phyloP scores from a whole-genome alignment of 1,140 invertebrate genomes.

The Halyomorpha halys region DNA sequence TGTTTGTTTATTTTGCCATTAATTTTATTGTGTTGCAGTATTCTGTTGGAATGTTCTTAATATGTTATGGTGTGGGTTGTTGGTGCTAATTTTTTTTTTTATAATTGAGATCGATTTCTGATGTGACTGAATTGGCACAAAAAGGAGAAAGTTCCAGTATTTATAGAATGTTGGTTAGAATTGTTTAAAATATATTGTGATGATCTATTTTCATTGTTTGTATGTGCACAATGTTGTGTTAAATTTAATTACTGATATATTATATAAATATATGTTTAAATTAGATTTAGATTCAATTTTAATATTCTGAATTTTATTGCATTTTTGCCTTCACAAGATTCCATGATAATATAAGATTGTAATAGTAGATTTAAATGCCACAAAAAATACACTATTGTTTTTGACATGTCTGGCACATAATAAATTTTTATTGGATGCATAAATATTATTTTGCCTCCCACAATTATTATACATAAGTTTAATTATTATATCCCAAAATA shows the following conservation, averaged over 20 bases:
- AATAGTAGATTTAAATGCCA: not conserved
- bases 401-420: conserved; percentile 7
- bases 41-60: not conserved
- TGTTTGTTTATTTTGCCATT: not conserved
- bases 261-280: not conserved
- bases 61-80: conserved; percentile 5
- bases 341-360: not conserved
- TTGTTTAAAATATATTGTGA: conserved; percentile 1
- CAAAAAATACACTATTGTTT: not conserved
- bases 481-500: too few species aligned
- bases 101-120: too few species aligned
- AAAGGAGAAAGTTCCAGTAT: not conserved
- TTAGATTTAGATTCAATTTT: not conserved
- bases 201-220: conserved; percentile 7
- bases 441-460: not conserved
- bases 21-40: conserved; percentile 1
- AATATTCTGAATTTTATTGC: not conserved
- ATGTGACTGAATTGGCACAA: conserved; percentile 3
- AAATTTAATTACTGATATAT: conserved; percentile 3
- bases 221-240: not conserved
- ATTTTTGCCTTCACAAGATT: not conserved
- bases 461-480: too few species aligned
- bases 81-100: not conserved
- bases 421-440: not conserved
- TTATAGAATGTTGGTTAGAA: not conserved